phyloP scores from a whole-genome alignment of 2,797 vertebrate genomes.

The Arctocebus calabarensis region DNA sequence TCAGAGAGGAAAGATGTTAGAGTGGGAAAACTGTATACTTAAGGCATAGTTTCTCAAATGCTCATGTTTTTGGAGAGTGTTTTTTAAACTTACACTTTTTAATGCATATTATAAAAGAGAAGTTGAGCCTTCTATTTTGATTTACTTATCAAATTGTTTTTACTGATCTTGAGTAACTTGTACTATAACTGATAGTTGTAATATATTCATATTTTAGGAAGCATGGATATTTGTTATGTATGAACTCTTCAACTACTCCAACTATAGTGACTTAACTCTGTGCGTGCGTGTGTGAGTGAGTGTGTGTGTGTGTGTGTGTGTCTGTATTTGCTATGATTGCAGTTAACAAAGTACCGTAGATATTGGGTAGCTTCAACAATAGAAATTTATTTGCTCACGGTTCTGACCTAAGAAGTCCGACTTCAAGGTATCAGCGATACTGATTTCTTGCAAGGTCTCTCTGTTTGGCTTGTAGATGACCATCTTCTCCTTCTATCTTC shows the following conservation, averaged over 20 bases:
- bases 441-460: neutral
- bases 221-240: neutral
- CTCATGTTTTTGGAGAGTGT: neutral
- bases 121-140: neutral
- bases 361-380: neutral
- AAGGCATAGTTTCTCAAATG: neutral
- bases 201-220: constrained; percentile 40
- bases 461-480: neutral
- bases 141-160: constrained; percentile 53
- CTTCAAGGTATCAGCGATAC: neutral
- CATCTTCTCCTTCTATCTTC: neutral
- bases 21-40: constrained; percentile 22
- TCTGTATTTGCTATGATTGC: neutral
- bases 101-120: neutral
- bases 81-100: constrained; percentile 35
- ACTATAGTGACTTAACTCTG: constrained; percentile 2
- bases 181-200: neutral
- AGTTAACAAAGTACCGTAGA: neutral
- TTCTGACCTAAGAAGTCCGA: neutral
- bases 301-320: neutral
- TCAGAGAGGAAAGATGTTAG: neutral
- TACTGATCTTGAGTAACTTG: constrained; percentile 25
- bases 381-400: constrained; percentile 7
- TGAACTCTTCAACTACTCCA: constrained; percentile 21
- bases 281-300: too few relatives aligned